Conservation (phyloP, 2,888 invertebrate genomes). For the Augochlorella aurata region DNA sequence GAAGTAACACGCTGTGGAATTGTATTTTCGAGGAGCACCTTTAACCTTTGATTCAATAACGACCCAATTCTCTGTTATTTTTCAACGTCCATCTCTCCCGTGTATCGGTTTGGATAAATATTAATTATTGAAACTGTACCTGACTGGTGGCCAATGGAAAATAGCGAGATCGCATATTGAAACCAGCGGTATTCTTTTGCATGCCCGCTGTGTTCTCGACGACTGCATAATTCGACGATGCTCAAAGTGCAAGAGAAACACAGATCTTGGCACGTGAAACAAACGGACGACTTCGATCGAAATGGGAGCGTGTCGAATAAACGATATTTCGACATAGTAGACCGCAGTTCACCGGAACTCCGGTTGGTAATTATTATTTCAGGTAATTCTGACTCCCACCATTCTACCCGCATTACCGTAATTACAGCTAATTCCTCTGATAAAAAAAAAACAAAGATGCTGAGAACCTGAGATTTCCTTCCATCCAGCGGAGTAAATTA, state of each 20-base stretch:
- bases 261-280: not conserved
- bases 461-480: not conserved
- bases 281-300: conserved; percentile 12
- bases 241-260: not conserved
- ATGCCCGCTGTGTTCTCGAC: not conserved
- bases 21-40: conserved; percentile 1
- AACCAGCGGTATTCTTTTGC: too few species aligned
- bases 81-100: not conserved
- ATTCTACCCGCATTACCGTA: not conserved
- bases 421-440: conserved; percentile 12
- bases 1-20: not conserved
- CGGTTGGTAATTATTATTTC: conserved; percentile 34
- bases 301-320: conserved; percentile 18
- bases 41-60: not conserved
- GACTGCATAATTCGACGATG: not conserved
- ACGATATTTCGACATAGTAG: conserved; percentile 36
- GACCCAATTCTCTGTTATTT: not conserved
- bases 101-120: not conserved
- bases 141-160: not conserved
- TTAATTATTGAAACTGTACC: not conserved
- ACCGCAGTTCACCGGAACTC: conserved; percentile 8
- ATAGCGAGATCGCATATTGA: not conserved
- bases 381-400: not conserved
- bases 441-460: conserved; percentile 11
- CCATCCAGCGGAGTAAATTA: not conserved